Evolutionary conservation across 2,113 vertebrate genomes (phyloP).

Genomic region (Noturus placidus): DNA sequence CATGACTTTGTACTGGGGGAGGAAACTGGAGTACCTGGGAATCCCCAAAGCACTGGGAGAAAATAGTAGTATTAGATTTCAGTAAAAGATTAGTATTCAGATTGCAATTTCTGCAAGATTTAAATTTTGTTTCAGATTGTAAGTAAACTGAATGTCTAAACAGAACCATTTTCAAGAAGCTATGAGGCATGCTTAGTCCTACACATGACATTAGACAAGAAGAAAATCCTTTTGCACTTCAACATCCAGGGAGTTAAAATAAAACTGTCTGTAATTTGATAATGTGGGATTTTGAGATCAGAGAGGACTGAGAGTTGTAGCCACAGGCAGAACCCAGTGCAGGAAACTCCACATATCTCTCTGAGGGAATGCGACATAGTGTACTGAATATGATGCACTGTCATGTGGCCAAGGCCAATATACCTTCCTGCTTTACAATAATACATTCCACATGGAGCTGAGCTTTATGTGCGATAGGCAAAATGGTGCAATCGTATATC

Average conservation of each 20-base stretch:
- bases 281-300: neutral
- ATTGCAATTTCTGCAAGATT: too few species aligned
- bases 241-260: neutral
- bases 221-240: neutral
- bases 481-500: slow-evolving; percentile 45
- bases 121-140: neutral
- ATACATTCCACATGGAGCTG: slow-evolving; percentile 35
- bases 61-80: too few species aligned
- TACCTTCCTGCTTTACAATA: slow-evolving; percentile 49
- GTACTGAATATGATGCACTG: slow-evolving; percentile 31
- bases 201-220: neutral
- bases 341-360: slow-evolving; percentile 15
- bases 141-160: neutral
- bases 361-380: neutral
- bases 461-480: slow-evolving; percentile 44
- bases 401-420: slow-evolving; percentile 33
- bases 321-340: neutral
- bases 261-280: slow-evolving; percentile 6
- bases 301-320: slow-evolving; percentile 5
- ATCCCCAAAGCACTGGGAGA: too few species aligned
- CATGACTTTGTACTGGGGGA: too few species aligned
- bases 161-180: neutral
- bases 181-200: neutral
- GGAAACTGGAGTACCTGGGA: too few species aligned
- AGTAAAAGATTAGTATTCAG: too few species aligned